phyloP scores from a whole-genome alignment of 2,888 invertebrate species.

The Epinotia ramella region DNA sequence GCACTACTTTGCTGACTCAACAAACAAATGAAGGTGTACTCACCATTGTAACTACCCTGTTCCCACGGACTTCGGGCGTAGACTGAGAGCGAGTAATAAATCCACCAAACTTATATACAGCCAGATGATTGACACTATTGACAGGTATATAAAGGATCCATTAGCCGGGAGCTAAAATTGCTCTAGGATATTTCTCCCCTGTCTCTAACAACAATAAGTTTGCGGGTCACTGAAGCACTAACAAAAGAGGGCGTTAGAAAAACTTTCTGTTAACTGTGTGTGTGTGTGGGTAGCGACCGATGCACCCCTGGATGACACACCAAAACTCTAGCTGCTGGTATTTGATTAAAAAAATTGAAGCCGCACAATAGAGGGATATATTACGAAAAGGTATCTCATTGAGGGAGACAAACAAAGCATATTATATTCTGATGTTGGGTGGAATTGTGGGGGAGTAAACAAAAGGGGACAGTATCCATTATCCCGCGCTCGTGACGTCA shows the following conservation, averaged over 20 bases:
- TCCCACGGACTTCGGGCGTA: slow-evolving; percentile 49
- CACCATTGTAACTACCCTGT: slow-evolving; percentile 62
- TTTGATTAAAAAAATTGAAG: no score
- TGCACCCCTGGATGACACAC: background rate
- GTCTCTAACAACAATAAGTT: background rate
- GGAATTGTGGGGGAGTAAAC: background rate
- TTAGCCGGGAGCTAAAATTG: slow-evolving; percentile 55
- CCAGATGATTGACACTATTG: slow-evolving; percentile 70
- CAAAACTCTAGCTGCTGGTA: background rate
- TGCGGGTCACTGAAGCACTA: background rate
- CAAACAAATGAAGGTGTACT: slow-evolving; percentile 47
- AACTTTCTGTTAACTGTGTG: background rate
- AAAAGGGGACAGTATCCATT: background rate
- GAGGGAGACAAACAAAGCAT: slow-evolving; percentile 1
- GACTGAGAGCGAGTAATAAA: slow-evolving; percentile 54
- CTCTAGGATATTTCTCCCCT: background rate
- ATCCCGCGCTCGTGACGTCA: background rate
- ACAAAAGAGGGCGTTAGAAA: slow-evolving; percentile 14
- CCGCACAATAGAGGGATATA: background rate
- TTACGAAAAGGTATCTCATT: background rate
- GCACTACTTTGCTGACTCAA: background rate
- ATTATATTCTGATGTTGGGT: background rate
- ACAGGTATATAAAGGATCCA: slow-evolving; percentile 69
- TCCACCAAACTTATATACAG: slow-evolving; percentile 67
- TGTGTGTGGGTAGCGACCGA: background rate